These are phyloP conservation scores for Pleuronectes platessa DNA, from an alignment of 2,113 vertebrate genomes.

Conservation along the genomic window DNA sequence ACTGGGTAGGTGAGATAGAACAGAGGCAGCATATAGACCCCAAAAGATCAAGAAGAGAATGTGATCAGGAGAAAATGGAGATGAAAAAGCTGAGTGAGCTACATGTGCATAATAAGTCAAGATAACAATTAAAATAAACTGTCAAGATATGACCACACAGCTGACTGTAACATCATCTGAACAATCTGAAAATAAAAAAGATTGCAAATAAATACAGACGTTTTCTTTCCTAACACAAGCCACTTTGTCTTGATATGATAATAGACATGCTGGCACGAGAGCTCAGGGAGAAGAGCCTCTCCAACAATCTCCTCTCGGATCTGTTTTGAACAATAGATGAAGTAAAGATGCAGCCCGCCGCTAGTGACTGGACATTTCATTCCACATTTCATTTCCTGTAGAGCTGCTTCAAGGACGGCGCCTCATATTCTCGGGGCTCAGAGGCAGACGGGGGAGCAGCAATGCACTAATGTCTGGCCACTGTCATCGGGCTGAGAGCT, in stretches of 20 bases:
- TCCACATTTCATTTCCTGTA: conserved; percentile 76
- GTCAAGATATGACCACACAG: conserved; percentile 6
- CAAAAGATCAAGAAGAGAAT: neutral
- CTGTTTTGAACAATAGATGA: conserved; percentile 52
- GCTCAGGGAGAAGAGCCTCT: conserved; percentile 28
- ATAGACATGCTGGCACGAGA: conserved; percentile 8
- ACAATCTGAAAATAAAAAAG: conserved; percentile 25
- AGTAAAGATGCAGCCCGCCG: conserved; percentile 30
- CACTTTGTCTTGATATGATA: conserved; percentile 24
- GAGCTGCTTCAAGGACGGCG: conserved; percentile 47
- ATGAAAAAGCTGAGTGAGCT: conserved; percentile 4
- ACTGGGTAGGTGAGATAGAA: neutral
- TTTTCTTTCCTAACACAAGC: conserved; percentile 1
- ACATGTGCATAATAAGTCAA: neutral
- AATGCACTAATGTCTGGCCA: conserved; percentile 56
- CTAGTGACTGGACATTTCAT: conserved; percentile 67
- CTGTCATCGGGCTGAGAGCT: conserved; percentile 69
- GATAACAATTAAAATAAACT: conserved; percentile 17
- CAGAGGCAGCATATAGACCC: neutral
- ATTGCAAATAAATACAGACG: conserved; percentile 10
- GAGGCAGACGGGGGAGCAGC: conserved; percentile 59
- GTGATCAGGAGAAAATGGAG: neutral
- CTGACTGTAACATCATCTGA: conserved; percentile 9
- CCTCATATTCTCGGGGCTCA: conserved; percentile 59
- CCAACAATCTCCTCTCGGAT: conserved; percentile 42